Conservation (phyloP, 2,797 vertebrate genomes). For the Mus minutoides region DNA sequence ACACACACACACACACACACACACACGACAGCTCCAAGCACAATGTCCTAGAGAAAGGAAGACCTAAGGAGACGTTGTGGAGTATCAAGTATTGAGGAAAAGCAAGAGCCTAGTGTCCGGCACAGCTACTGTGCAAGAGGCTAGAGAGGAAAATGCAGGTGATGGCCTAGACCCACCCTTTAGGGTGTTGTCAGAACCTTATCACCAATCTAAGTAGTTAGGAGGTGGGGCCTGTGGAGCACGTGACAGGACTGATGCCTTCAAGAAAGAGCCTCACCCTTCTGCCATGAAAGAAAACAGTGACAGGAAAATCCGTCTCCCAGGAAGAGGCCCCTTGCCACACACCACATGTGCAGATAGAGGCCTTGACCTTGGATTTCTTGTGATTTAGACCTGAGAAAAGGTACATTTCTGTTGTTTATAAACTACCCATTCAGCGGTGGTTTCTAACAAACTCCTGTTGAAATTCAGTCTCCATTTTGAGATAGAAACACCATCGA, state of each 20-base stretch:
- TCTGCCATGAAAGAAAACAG: neutral
- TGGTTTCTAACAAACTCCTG: neutral
- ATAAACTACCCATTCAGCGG: neutral
- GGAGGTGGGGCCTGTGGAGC: too few relatives aligned
- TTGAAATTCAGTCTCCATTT: neutral
- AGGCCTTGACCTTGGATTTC: neutral
- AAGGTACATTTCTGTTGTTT: neutral
- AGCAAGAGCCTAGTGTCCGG: neutral
- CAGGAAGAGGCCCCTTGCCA: neutral
- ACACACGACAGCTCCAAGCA: neutral
- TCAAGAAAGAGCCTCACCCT: neutral
- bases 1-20: neutral
- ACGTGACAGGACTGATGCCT: neutral
- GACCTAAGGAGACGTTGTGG: neutral
- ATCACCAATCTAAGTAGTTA: neutral
- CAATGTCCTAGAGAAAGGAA: neutral
- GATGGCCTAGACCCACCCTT: neutral
- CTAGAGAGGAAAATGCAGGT: neutral
- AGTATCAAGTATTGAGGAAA: neutral
- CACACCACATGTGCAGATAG: too few relatives aligned
- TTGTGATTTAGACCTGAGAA: neutral
- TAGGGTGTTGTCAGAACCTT: neutral
- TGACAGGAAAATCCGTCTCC: neutral
- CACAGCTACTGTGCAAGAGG: neutral
- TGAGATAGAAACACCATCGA: neutral